Conservation (phyloP, 2,888 invertebrate genomes). For the Drosophila paramelanica region DNA sequence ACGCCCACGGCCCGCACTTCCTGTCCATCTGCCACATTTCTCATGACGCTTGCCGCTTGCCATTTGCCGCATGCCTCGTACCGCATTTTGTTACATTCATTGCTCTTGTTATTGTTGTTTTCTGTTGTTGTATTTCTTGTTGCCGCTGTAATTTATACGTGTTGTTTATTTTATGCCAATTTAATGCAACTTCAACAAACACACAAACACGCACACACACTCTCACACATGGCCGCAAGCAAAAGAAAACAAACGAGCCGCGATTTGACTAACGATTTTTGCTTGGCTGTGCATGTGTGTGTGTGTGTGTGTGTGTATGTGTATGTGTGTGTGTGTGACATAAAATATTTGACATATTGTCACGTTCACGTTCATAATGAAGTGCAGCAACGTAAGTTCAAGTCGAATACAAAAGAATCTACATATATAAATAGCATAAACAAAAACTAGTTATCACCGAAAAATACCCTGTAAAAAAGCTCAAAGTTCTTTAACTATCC, state of each 20-base stretch:
- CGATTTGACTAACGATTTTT: conserved; percentile 49
- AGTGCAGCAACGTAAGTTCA: conserved; percentile 39
- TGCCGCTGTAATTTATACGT: conserved; percentile 73
- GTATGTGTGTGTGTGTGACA: conserved; percentile 25
- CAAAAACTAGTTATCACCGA: neutral
- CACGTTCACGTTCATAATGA: conserved; percentile 44
- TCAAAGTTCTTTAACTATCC: no score
- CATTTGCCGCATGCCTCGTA: conserved; percentile 18
- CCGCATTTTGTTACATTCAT: conserved; percentile 36
- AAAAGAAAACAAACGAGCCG: conserved; percentile 45
- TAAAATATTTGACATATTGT: conserved; percentile 65
- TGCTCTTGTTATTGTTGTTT: conserved; percentile 29
- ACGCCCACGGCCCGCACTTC: conserved; percentile 8
- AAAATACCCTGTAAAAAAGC: conserved; percentile 1
- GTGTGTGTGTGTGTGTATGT: conserved; percentile 2
- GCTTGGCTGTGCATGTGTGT: conserved; percentile 1
- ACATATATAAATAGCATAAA: neutral
- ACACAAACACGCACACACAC: conserved; percentile 10
- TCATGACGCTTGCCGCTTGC: conserved; percentile 51
- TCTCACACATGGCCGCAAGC: conserved; percentile 32
- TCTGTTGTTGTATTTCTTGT: conserved; percentile 24
- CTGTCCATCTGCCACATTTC: conserved; percentile 65
- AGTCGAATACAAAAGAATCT: conserved; percentile 14
- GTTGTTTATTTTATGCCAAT: conserved; percentile 79
- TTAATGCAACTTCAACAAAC: conserved; percentile 67